A percentile compares a stretch with the other conserved stretches of the same genome.
These are phyloP conservation scores for Dasysyrphus tricinctus DNA, from an alignment of 2,888 invertebrate genomes.

Conservation along the genomic window DNA sequence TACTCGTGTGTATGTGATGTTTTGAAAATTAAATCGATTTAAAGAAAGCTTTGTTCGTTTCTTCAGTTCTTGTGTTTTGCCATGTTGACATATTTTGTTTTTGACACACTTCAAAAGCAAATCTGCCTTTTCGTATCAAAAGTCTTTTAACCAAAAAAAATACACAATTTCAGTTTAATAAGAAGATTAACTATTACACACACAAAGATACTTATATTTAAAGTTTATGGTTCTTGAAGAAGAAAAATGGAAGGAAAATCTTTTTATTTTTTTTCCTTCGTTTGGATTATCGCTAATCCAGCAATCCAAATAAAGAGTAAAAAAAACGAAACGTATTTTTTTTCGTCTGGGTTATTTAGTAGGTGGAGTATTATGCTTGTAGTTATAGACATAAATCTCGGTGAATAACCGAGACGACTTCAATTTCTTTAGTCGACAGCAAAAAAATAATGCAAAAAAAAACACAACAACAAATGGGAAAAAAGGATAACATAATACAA, in stretches of 20 bases:
- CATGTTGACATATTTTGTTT: neutral
- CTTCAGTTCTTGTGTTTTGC: neutral
- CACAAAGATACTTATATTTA: slow-evolving; percentile 11
- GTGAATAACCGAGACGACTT: slow-evolving; percentile 72
- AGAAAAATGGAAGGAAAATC: neutral
- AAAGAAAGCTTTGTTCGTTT: neutral
- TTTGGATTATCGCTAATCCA: slow-evolving; percentile 43
- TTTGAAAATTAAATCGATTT: neutral
- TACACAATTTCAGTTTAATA: slow-evolving; percentile 11
- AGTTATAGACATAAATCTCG: slow-evolving; percentile 64
- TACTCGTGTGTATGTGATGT: neutral
- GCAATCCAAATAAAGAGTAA: slow-evolving; percentile 23
- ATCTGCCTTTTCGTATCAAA: neutral
- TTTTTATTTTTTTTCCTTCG: neutral
- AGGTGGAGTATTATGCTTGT: neutral
- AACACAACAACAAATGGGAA: neutral
- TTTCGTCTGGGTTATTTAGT: slow-evolving; percentile 38
- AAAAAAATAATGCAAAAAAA: slow-evolving; percentile 11
- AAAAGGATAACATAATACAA: slow-evolving; percentile 26
- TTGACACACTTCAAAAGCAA: slow-evolving; percentile 4
- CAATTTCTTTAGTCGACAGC: slow-evolving; percentile 33
- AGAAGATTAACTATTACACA: slow-evolving; percentile 26
- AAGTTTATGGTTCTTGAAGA: slow-evolving; percentile 31
- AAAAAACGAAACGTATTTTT: slow-evolving; percentile 7
- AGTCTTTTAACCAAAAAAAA: neutral